phyloP scores from a whole-genome alignment of 2,797 vertebrate genomes.

The Oreortyx pictus region DNA sequence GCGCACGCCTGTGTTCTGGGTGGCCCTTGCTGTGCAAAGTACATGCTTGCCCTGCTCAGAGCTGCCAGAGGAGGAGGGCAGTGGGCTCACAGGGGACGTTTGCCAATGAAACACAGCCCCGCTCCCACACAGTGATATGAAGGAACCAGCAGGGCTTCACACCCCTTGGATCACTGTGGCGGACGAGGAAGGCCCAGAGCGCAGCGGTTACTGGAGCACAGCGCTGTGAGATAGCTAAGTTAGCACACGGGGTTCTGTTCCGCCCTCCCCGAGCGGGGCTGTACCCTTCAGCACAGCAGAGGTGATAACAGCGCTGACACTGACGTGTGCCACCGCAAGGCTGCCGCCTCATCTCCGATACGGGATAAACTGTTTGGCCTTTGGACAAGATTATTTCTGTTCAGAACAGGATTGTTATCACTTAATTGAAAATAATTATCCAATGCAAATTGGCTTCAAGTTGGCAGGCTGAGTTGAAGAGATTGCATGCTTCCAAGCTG shows the following conservation, averaged over 20 bases:
- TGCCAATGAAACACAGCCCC: rapidly evolving
- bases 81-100: rapidly evolving
- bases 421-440: constrained; percentile 82
- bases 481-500: constrained; percentile 22
- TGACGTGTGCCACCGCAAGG: neutral
- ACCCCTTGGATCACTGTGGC: rapidly evolving
- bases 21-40: neutral
- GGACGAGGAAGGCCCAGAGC: neutral
- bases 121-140: rapidly evolving
- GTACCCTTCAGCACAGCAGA: neutral
- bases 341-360: constrained; percentile 42
- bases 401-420: constrained; percentile 78
- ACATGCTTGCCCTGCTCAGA: rapidly evolving
- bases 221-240: neutral
- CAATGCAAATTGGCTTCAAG: constrained; percentile 77
- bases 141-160: rapidly evolving
- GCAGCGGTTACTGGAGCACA: rapidly evolving
- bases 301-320: neutral
- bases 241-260: rapidly evolving
- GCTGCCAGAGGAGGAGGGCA: neutral
- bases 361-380: constrained; percentile 76
- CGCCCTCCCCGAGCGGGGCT: neutral
- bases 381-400: constrained; percentile 79
- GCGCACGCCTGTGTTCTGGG: rapidly evolving
- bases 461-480: constrained; percentile 68